Evolutionary conservation across 2,113 vertebrate genomes (phyloP), one percentile per base, ranked within the genome.

Genomic region (Spizaetus ornatus): DNA sequence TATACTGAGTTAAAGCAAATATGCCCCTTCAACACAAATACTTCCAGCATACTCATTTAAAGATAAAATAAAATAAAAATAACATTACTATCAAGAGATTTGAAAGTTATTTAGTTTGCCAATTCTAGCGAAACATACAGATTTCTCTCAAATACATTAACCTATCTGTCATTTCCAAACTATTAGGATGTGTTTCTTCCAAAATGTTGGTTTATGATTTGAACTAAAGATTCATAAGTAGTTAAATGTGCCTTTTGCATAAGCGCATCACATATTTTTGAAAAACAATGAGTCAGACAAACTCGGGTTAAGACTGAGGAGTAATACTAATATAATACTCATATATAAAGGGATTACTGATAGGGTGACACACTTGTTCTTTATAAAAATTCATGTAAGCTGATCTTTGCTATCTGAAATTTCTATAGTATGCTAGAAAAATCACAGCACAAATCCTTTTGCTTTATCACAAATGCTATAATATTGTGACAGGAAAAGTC

Each of bases 401-500:
- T 59, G 5, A 36, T 84, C 40, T 59, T 86, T 42, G 23, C 31
- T 59, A 80, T 71, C 32, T 71, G 65, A 65, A 95, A 91, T 67
- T 74, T 89, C 52, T 53, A 47, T 14, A 72, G 34, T 21, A 42
- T 53, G 45, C 29, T 77, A 76, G 48, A 79, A 92, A 93, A 96
- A 93, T 26, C 47, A 78, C 10, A 69, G 66, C 58, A 79, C 6
- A 82, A 79, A 95, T 61, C 36, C 43, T 61, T 90, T 72, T 67
- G 56, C 73, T 95, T 94, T 85, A 85, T 76, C 77, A 87, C 53
- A 91, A 93, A 86, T 62, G 45, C 74, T 95, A 52, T 70, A 95
- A 96, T 96, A 95, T 95, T 97, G 69, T 97, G 94, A 97, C 91
- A 97, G 69, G 22, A 76, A 74, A 84, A 74, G 52, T 78, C 92